These are phyloP conservation scores for Scatophagus argus DNA, from an alignment of 2,113 vertebrate genomes.

Conservation along the genomic window DNA sequence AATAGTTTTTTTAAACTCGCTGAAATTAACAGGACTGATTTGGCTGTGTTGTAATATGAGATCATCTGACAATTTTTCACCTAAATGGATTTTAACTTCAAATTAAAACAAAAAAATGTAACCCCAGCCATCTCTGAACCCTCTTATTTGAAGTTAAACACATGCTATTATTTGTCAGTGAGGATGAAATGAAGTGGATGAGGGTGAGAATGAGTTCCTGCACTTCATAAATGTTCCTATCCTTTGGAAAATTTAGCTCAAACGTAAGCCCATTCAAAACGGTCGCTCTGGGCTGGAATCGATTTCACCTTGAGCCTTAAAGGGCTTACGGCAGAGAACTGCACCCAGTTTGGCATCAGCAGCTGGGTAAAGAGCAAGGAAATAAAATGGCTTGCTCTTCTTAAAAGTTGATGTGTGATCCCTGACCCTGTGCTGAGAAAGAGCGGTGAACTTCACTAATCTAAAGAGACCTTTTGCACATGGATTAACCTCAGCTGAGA, in stretches of 20 bases:
- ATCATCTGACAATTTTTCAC: background rate
- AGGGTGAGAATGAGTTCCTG: constrained; percentile 40
- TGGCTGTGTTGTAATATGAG: background rate
- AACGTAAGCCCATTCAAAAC: constrained; percentile 36
- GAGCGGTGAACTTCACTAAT: constrained; percentile 57
- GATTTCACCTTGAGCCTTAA: constrained; percentile 54
- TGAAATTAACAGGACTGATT: background rate
- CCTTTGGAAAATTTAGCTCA: constrained; percentile 54
- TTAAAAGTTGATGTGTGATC: constrained; percentile 65
- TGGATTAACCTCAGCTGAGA: constrained; percentile 71
- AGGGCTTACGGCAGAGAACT: constrained; percentile 49
- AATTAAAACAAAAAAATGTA: background rate
- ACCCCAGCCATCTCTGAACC: constrained; percentile 2
- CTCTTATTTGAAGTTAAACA: constrained; percentile 13
- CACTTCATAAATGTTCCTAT: constrained; percentile 32
- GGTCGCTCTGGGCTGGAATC: constrained; percentile 46
- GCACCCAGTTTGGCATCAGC: constrained; percentile 34
- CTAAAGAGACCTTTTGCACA: constrained; percentile 64
- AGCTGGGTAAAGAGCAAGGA: constrained; percentile 52
- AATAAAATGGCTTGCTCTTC: constrained; percentile 50
- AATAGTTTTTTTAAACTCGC: background rate
- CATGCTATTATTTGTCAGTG: background rate
- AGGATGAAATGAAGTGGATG: constrained; percentile 8
- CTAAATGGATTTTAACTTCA: background rate
- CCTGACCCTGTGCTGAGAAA: constrained; percentile 65